Percentiles rank a stretch among this genome's conserved stretches.
Conservation (phyloP, 2,888 invertebrate species). For the Ochropleura plecta region DNA sequence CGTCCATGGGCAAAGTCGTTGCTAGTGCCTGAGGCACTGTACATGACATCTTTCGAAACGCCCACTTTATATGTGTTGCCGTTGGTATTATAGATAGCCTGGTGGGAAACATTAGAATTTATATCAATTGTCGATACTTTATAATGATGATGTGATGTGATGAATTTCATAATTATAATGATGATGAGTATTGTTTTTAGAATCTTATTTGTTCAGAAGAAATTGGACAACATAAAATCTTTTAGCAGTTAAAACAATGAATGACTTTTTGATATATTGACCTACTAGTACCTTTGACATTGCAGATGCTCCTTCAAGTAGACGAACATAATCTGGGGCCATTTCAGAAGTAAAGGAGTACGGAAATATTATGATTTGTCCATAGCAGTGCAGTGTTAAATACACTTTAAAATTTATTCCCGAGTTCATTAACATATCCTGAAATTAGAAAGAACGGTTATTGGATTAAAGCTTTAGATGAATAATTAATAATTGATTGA, state of each 20-base stretch:
- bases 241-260: background rate
- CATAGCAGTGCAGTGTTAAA: slow-evolving; percentile 85
- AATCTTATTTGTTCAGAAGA: background rate
- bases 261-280: background rate
- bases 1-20: slow-evolving; percentile 83
- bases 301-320: slow-evolving; percentile 83
- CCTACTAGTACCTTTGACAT: slow-evolving; percentile 82
- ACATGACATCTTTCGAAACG: slow-evolving; percentile 85
- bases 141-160: too few species aligned
- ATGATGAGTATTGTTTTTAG: background rate
- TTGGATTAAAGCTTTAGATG: background rate
- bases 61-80: slow-evolving; percentile 86
- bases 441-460: slow-evolving; percentile 46
- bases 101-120: slow-evolving; percentile 20
- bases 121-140: slow-evolving; percentile 5
- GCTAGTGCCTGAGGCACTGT: slow-evolving; percentile 84
- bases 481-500: background rate
- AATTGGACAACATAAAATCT: background rate
- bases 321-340: slow-evolving; percentile 81
- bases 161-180: background rate
- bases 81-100: slow-evolving; percentile 83
- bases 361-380: slow-evolving; percentile 85
- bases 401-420: slow-evolving; percentile 82
- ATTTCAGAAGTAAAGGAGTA: slow-evolving; percentile 79
- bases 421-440: slow-evolving; percentile 79